These are phyloP conservation scores for Rostratula benghalensis DNA, from an alignment of 2,113 vertebrate genomes.

Conservation along the genomic window DNA sequence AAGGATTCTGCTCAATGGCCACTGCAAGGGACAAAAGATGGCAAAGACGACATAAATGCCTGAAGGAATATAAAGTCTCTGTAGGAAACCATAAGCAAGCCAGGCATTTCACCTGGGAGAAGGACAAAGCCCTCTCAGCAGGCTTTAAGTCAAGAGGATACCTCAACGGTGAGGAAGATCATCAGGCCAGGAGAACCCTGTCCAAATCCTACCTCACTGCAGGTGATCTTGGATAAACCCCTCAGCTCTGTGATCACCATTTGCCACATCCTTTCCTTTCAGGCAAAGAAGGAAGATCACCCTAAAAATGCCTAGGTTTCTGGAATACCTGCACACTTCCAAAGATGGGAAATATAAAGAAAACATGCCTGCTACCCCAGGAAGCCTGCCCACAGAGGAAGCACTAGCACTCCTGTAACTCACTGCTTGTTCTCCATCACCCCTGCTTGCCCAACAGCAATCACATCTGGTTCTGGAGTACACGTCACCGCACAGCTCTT, in stretches of 20 bases:
- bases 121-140: background rate
- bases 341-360: background rate
- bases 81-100: background rate
- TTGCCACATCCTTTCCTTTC: background rate
- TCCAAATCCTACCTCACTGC: background rate
- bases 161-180: background rate
- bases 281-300: background rate
- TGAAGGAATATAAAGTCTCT: background rate
- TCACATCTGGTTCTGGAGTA: background rate
- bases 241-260: background rate
- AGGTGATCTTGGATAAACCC: background rate
- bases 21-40: background rate
- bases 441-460: background rate
- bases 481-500: background rate
- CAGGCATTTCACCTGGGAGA: background rate
- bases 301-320: background rate
- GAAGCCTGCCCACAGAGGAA: background rate
- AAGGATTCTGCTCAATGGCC: background rate
- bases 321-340: background rate
- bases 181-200: background rate
- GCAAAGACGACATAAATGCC: background rate
- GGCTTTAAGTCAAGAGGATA: background rate
- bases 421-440: background rate
- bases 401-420: background rate
- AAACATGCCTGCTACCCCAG: accelerated